phyloP scores from a whole-genome alignment of 1,140 invertebrate genomes.

The Rhyacophila brunnea region DNA sequence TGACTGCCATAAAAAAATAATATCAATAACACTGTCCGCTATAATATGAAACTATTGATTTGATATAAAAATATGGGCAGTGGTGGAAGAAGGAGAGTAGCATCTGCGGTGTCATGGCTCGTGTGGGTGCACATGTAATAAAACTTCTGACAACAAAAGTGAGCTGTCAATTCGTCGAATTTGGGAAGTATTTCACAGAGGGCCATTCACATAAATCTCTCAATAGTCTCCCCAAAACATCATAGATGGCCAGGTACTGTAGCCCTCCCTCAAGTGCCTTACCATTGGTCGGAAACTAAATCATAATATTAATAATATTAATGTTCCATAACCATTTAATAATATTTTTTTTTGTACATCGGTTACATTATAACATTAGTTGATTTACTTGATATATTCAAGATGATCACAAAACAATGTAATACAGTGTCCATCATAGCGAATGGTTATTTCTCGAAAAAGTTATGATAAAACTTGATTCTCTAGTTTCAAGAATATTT shows the following conservation, averaged over 20 bases:
- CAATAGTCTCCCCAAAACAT: constrained; percentile 23
- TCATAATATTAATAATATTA: too few species aligned
- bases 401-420: too few species aligned
- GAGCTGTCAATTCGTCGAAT: constrained; percentile 36
- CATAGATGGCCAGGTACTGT: constrained; percentile 30
- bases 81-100: constrained; percentile 9
- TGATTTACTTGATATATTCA: too few species aligned
- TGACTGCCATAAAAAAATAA: constrained; percentile 7
- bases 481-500: too few species aligned
- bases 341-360: too few species aligned
- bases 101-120: background rate
- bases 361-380: too few species aligned
- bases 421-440: too few species aligned
- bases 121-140: constrained; percentile 33
- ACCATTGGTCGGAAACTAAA: constrained; percentile 6
- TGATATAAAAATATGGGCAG: constrained; percentile 27
- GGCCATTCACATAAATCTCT: constrained; percentile 35
- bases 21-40: constrained; percentile 7
- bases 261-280: background rate
- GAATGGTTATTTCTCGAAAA: too few species aligned
- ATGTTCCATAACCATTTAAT: too few species aligned
- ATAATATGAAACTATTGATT: constrained; percentile 28
- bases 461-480: too few species aligned
- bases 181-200: constrained; percentile 34
- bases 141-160: constrained; percentile 38